Base-by-base conservation (phyloP, 2,888 invertebrate genomes). In the Teleogryllus oceanicus region DNA sequence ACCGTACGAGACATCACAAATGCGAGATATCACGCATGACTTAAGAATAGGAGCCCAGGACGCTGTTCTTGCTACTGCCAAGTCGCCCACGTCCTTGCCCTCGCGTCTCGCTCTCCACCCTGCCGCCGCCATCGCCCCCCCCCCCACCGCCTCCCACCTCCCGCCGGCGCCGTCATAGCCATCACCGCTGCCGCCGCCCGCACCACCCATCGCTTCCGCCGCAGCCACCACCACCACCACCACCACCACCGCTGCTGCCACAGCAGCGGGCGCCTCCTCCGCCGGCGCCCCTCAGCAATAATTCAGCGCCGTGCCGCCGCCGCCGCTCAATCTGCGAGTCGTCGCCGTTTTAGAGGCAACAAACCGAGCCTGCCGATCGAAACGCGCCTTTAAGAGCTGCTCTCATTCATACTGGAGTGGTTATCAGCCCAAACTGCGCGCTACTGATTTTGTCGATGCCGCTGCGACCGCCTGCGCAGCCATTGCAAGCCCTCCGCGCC, bases 381-480 rank as follows among this genome's bases (percentile, higher is more conserved):
- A 62, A 62, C 62, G 62, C 62, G n/a, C 62, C 62, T 62, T 62
- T 62, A 62, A 62, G 62, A 62, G 62, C 62, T 13, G 62, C 62
- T n/a, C 62, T 62, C 62, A 62, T 62, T 62, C 62, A 62, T 62
- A 62, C 62, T 62, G 62, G 16, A 62, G 62, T 62, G 62, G 62
- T 62, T 62, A 62, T 62, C 62, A 62, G n/a, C 13, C 13, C 62
- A 62, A 62, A 62, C 62, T 62, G 62, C 62, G 62, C 62, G 62
- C 62, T 18, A 62, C 62, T 62, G 62, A 62, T 62, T 62, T 62
- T 62, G 62, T 12, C 62, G n/a, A n/a, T 18, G 62, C 16, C 10
- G 62, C 37, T 37, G 37, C 37, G 37, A 8, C 37, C 37, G 37
- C 8, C 37, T 37, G 37, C 37, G 37, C 37, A 37, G 37, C 37